Evolutionary conservation across 2,113 vertebrate genomes (phyloP), one percentile per base, ranked within the genome.

Genomic region (Colius striatus): DNA sequence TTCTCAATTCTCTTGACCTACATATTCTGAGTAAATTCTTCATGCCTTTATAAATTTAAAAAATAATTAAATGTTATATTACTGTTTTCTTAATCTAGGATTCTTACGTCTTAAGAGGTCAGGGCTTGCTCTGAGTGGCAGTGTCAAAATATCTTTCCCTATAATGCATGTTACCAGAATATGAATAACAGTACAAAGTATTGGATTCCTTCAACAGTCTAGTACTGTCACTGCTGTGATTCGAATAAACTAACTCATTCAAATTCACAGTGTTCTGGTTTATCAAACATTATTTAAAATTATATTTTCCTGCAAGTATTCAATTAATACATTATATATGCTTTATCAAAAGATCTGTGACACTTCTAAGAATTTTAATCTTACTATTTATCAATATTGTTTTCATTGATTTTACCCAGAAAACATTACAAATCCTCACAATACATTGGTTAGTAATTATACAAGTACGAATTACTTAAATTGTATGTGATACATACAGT

Each of bases 201-300:
- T 65, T 96, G 79, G 48, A 91, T 89, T 92, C 45, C 18, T 92
- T 89, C 66, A 96, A 79, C 76, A 38, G 63, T 62, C 43, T 90
- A 63, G 76, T 66, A 62, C 30, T 71, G 4, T 73, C 61, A 75
- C 13, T 75, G 38, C 3, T 83, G 27, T 67, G 32, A 83, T 88
- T 95, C 57, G 86, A 63, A 63, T 81, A 92, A 92, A 85, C 5
- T 16, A n/a, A 62, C 27, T 87, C 77, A 81, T 86, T 84, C 30
- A 83, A 60, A 95, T 51, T 93, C 80, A 79, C 36, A 71, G 74
- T 84, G 84, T 97, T 96, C 55, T 75, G 34, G 51, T 87, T 97
- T 96, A 88, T 67, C 58, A 51, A 97, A 92, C 22, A 80, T 67
- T 91, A 78, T 94, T 93, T 96, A 65, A 89, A 92, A 77, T 71